phyloP scores from a whole-genome alignment of 2,888 invertebrate species.

The Agelastica alni region DNA sequence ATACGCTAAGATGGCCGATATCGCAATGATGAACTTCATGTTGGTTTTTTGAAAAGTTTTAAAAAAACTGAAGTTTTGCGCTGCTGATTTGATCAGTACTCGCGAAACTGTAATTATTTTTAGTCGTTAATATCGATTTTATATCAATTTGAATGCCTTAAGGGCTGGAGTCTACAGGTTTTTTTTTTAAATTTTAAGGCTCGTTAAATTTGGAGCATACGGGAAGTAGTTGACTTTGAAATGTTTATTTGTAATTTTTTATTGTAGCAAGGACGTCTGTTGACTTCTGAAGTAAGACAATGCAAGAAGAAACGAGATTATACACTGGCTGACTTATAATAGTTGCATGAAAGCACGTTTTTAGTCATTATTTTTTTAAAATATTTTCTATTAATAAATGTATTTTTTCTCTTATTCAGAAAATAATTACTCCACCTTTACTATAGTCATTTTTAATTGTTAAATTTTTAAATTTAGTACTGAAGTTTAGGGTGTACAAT shows the following conservation, averaged over 20 bases:
- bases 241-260: conserved; percentile 19
- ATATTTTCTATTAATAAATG: no score
- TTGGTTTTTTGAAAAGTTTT: no score
- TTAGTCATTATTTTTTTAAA: no score
- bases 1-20: conserved; percentile 29
- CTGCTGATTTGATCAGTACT: conserved; percentile 37
- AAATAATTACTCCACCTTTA: no score
- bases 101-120: conserved; percentile 34
- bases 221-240: conserved; percentile 33
- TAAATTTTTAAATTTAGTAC: no score
- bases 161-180: conserved; percentile 26
- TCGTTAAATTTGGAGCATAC: conserved; percentile 19
- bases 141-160: conserved; percentile 34
- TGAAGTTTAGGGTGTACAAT: no score
- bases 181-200: conserved; percentile 12
- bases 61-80: conserved; percentile 28
- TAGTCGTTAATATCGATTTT: conserved; percentile 21
- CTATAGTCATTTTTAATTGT: no score
- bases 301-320: neutral
- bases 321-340: conserved; percentile 10
- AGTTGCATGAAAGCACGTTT: no score
- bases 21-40: conserved; percentile 35
- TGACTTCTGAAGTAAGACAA: conserved; percentile 16
- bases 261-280: conserved; percentile 28
- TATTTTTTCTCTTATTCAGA: no score